Percentiles rank a stretch among this genome's conserved stretches.
phyloP scores from a whole-genome alignment of 2,797 vertebrate species.

The Limnodromus scolopaceus region DNA sequence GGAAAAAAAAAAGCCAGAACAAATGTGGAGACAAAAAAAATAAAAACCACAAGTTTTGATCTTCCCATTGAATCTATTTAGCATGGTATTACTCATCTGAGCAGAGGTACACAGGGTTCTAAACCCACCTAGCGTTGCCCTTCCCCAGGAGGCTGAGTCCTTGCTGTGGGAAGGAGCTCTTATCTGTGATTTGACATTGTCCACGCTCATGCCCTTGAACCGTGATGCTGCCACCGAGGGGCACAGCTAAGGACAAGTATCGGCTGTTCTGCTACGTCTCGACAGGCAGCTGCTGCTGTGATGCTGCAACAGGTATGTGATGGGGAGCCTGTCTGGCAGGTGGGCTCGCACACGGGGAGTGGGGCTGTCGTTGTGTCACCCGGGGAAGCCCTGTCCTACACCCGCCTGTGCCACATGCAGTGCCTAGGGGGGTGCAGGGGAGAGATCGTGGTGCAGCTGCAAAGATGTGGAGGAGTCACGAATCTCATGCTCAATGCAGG shows the following conservation, averaged over 20 bases:
- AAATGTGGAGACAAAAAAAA: background rate
- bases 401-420: fast-evolving
- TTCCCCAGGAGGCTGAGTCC: background rate
- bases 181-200: background rate
- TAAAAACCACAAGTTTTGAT: background rate
- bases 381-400: background rate
- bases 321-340: fast-evolving
- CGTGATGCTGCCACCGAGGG: fast-evolving
- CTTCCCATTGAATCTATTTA: background rate
- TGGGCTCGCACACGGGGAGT: fast-evolving
- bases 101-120: background rate
- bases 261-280: background rate
- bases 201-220: background rate
- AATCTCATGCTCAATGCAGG: background rate
- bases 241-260: background rate
- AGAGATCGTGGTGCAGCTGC: background rate
- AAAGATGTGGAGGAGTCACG: background rate
- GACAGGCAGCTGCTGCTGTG: fast-evolving
- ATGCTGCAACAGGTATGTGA: background rate
- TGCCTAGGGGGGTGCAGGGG: background rate
- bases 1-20: background rate
- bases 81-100: background rate
- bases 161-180: background rate
- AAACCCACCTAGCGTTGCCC: background rate
- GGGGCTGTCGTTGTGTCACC: background rate